phyloP scores from a whole-genome alignment of 1,140 invertebrate species.

The Trachymyrmex cornetzi region DNA sequence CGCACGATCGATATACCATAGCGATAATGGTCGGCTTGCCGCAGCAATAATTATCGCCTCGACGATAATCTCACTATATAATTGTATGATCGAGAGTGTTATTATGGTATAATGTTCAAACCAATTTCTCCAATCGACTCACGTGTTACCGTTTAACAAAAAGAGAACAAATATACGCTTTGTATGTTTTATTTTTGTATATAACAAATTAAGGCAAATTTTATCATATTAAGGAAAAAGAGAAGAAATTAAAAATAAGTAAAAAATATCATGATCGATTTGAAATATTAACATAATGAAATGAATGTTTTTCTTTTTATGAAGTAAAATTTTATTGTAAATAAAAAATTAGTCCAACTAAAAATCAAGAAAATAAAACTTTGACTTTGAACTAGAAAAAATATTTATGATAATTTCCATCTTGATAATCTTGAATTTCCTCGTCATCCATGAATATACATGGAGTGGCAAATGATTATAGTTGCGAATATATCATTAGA shows the following conservation, averaged over 20 bases:
- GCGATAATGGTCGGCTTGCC: conserved; percentile 28
- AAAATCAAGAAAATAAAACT: background rate
- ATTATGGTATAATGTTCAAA: conserved; percentile 24
- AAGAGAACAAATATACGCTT: background rate
- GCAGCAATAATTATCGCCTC: background rate
- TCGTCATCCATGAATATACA: conserved; percentile 11
- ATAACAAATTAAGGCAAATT: background rate
- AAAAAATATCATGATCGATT: background rate
- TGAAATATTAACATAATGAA: background rate
- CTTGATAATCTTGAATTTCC: background rate
- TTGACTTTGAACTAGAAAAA: background rate
- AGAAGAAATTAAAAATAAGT: background rate
- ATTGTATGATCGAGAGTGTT: background rate
- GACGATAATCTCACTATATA: conserved; percentile 31
- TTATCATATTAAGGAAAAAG: background rate
- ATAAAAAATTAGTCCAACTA: background rate
- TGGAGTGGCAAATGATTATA: background rate
- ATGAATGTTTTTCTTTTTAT: background rate
- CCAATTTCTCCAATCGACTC: background rate
- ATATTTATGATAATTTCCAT: background rate
- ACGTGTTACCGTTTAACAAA: background rate
- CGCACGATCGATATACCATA: conserved; percentile 2
- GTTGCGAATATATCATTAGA: conserved; percentile 6
- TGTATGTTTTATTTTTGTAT: background rate
- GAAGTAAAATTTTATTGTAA: no score